Evolutionary conservation across 2,113 vertebrate species (phyloP).

Genomic region (Rhinoderma darwinii): DNA sequence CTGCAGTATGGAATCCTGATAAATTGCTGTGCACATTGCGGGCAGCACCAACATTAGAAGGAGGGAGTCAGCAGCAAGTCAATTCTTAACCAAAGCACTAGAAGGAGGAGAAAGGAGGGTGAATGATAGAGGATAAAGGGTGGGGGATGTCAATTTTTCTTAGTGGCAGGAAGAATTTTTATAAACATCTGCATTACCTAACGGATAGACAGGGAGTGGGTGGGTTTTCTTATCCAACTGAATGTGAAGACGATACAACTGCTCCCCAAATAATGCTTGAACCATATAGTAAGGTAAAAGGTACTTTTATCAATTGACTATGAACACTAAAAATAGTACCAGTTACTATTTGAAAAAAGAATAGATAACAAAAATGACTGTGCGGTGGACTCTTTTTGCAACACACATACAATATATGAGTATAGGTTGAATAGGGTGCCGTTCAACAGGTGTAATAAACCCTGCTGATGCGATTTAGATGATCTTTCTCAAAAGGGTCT

Average conservation of each 20-base stretch:
- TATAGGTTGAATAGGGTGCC: not conserved
- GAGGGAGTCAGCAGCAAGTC: constrained; percentile 33
- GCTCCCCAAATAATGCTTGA: constrained; percentile 12
- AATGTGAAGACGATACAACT: not conserved
- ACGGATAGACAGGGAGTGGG: constrained; percentile 37
- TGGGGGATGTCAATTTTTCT: constrained; percentile 55
- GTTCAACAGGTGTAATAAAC: not conserved
- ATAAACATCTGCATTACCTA: constrained; percentile 59
- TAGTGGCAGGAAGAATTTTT: constrained; percentile 60
- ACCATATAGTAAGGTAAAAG: not conserved
- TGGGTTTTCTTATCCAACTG: constrained; percentile 36
- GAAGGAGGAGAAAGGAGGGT: constrained; percentile 48
- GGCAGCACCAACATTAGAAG: constrained; percentile 53
- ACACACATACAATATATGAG: no score
- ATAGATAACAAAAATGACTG: not conserved
- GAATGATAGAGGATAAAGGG: constrained; percentile 17
- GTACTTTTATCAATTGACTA: not conserved
- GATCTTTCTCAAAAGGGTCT: not conserved
- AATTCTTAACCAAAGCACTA: constrained; percentile 21
- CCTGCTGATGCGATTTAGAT: not conserved
- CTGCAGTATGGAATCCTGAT: constrained; percentile 58
- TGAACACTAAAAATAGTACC: not conserved
- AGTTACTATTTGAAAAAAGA: not conserved
- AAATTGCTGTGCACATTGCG: constrained; percentile 49
- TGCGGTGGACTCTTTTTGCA: not conserved